phyloP scores from a whole-genome alignment of 1,140 invertebrate genomes.

The Chionoecetes opilio region DNA sequence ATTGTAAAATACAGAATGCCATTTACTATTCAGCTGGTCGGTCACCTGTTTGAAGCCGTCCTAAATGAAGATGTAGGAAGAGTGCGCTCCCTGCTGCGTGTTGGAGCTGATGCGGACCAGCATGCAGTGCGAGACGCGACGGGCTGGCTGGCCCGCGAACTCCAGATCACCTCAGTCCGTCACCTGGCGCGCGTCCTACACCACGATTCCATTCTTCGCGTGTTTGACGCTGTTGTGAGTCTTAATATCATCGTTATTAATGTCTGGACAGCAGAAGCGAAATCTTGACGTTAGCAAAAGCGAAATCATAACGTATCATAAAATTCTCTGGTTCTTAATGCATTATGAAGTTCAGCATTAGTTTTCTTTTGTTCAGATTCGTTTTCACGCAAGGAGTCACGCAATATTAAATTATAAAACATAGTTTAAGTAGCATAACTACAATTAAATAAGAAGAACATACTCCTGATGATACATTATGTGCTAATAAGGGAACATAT shows the following conservation, averaged over 20 bases:
- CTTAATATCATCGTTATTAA: background rate
- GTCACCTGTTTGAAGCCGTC: background rate
- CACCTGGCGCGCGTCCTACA: background rate
- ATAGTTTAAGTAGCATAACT: too few relatives aligned
- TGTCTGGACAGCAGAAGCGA: background rate
- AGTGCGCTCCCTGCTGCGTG: background rate
- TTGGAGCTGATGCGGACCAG: conserved; percentile 7
- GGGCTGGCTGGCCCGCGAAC: background rate
- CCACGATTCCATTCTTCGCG: background rate
- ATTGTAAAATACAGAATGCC: background rate
- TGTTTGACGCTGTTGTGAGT: background rate
- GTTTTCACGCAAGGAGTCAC: too few relatives aligned
- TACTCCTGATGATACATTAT: too few relatives aligned
- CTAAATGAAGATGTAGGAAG: background rate
- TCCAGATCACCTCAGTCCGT: background rate
- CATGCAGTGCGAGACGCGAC: background rate
- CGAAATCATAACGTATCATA: too few relatives aligned
- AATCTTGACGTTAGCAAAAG: too few relatives aligned
- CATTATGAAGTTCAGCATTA: too few relatives aligned
- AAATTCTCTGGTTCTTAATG: too few relatives aligned
- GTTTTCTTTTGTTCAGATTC: too few relatives aligned
- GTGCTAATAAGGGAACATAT: background rate
- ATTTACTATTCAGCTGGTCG: background rate
- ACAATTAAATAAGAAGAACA: background rate
- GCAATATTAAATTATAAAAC: too few relatives aligned